phyloP scores from a whole-genome alignment of 2,888 invertebrate species.

The Conchocele bisecta region DNA sequence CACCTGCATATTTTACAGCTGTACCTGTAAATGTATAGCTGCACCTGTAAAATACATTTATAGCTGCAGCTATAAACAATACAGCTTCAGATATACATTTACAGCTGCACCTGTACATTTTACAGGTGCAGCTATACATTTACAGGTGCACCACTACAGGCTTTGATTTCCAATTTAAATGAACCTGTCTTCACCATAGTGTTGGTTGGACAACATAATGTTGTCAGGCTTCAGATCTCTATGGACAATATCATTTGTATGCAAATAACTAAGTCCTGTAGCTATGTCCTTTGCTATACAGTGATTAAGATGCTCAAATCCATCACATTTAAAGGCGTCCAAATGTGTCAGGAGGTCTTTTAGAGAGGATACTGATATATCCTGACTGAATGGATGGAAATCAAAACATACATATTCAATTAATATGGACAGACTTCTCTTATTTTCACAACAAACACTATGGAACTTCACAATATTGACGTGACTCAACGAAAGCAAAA shows the following conservation, averaged over 20 bases:
- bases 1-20: too few species aligned
- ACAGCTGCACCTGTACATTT: too few species aligned
- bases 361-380: slow-evolving; percentile 10
- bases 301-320: slow-evolving; percentile 14
- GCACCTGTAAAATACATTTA: too few species aligned
- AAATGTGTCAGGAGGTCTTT: slow-evolving; percentile 7
- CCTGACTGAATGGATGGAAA: slow-evolving; percentile 3
- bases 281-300: slow-evolving; percentile 9
- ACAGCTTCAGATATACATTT: too few species aligned
- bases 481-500: neutral
- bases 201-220: slow-evolving; percentile 19
- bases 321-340: slow-evolving; percentile 4
- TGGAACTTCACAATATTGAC: slow-evolving; percentile 18
- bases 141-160: slow-evolving; percentile 11
- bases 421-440: neutral
- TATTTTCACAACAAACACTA: slow-evolving; percentile 4
- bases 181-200: slow-evolving; percentile 8
- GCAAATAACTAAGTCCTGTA: slow-evolving; percentile 12
- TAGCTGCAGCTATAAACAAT: too few species aligned
- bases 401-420: slow-evolving; percentile 21
- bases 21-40: too few species aligned
- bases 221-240: slow-evolving; percentile 21
- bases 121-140: too few species aligned
- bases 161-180: slow-evolving; percentile 1
- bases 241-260: slow-evolving; percentile 13